These are phyloP conservation scores for mouse (Mus musculus) DNA, from an alignment of 2,113 vertebrate genomes.

Conservation along the genomic window GRCm39 chr4:97841501-97842000, in stretches of 20 bases:
- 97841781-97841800: constrained; percentile 83
- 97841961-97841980: constrained; percentile 78
- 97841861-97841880: constrained; percentile 75
- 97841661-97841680: constrained; percentile 81
- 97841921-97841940: constrained; percentile 82
- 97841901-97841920: background rate
- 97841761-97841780: constrained; percentile 84
- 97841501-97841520: constrained; percentile 57
- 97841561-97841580: background rate
- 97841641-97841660: constrained; percentile 83
- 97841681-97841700: constrained; percentile 78
- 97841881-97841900: constrained; percentile 78
- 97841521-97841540: constrained; percentile 56
- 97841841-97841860: constrained; percentile 54
- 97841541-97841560: constrained; percentile 68
- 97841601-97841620: constrained; percentile 84
- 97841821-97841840: constrained; percentile 54
- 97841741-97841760: constrained; percentile 83
- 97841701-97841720: constrained; percentile 68
- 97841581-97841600: constrained; percentile 77
- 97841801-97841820: constrained; percentile 79
- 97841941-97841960: constrained; percentile 78
- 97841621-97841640: constrained; percentile 82
- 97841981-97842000: constrained; percentile 75
- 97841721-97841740: constrained; percentile 81